Conservation (phyloP, 2,797 vertebrate species). For the Tachyglossus aculeatus region DNA sequence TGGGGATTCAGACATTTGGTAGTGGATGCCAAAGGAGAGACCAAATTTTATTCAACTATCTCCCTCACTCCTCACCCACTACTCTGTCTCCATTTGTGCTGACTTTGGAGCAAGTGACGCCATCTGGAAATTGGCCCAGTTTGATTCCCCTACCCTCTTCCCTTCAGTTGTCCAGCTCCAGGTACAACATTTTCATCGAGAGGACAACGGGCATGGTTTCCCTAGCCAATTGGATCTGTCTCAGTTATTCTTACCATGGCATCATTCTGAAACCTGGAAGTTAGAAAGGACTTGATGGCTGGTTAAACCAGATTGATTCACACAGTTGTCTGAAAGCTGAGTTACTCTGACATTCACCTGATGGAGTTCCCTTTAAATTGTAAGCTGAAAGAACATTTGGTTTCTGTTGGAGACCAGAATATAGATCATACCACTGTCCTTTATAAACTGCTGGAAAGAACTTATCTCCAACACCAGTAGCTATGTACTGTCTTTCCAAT, state of each 20-base stretch:
- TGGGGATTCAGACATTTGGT: no score
- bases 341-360: background rate
- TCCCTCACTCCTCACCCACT: no score
- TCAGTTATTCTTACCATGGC: background rate
- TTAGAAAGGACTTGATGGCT: background rate
- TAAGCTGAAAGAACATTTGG: background rate
- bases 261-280: background rate
- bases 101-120: background rate
- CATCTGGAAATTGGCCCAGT: background rate
- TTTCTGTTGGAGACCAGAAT: background rate
- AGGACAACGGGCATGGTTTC: background rate
- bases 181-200: background rate
- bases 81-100: no score
- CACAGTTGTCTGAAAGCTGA: background rate
- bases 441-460: background rate
- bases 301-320: slow-evolving; percentile 4
- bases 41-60: background rate
- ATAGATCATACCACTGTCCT: background rate
- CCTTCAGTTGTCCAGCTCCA: background rate
- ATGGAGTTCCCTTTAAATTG: background rate
- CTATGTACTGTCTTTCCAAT: background rate
- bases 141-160: background rate
- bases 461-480: fast-evolving
- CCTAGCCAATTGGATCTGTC: background rate
- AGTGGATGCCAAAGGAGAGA: background rate